A percentile compares a stretch with the other conserved stretches of the same genome.
These are phyloP conservation scores for Diacarnus erythraeanus DNA, from an alignment of 37 sponge, comb jelly and placozoan species.

Conservation along the genomic window DNA sequence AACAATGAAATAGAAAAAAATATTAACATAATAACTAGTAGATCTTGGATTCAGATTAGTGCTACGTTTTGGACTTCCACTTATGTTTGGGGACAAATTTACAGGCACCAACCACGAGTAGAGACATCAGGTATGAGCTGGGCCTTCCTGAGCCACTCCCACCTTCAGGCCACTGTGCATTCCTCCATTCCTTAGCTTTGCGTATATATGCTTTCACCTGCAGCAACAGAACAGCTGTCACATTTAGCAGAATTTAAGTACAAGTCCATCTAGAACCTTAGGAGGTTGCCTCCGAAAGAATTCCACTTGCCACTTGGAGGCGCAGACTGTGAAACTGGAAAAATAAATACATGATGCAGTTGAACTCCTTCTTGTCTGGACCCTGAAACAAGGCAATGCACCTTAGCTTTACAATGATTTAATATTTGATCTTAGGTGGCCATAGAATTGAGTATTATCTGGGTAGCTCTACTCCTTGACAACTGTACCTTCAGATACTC, in stretches of 20 bases:
- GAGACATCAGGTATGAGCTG: slow-evolving; percentile 42
- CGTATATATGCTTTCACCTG: slow-evolving; percentile 45
- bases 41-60: background rate
- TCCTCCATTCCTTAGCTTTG: slow-evolving; percentile 65
- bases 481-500: too few species aligned
- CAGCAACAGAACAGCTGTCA: background rate
- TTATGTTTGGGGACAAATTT: background rate
- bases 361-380: too few species aligned
- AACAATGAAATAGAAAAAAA: background rate
- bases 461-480: too few species aligned
- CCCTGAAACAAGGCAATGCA: too few species aligned
- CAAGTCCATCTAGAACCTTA: background rate
- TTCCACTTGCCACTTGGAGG: slow-evolving; percentile 56
- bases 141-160: slow-evolving; percentile 24
- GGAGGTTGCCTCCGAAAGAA: slow-evolving; percentile 18
- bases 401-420: too few species aligned
- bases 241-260: background rate
- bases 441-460: too few species aligned
- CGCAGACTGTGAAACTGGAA: slow-evolving; percentile 18
- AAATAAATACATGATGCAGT: too few species aligned
- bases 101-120: slow-evolving; percentile 45
- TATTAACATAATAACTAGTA: background rate
- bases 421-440: too few species aligned
- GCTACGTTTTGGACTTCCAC: background rate
- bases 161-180: slow-evolving; percentile 24